Conservation (phyloP, 2,888 invertebrate species). For the Eilema sororculum region DNA sequence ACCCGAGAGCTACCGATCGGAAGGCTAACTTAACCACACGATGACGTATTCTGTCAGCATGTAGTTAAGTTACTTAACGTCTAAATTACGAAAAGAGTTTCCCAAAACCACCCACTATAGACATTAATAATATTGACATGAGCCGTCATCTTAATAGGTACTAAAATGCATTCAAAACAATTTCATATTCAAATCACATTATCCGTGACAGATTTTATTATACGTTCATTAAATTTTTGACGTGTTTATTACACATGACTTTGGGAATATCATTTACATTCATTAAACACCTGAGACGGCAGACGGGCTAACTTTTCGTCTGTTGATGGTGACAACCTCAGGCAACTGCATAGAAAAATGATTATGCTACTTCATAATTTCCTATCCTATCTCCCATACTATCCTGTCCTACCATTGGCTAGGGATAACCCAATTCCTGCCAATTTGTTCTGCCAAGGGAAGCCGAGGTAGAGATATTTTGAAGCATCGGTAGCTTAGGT, state of each 20-base stretch:
- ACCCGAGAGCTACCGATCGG: no score
- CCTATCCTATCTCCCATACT: no score
- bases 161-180: slow-evolving; percentile 11
- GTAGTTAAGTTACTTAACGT: no score
- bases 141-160: background rate
- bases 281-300: background rate
- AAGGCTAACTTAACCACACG: no score
- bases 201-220: background rate
- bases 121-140: background rate
- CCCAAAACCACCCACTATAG: background rate
- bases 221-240: slow-evolving; percentile 2
- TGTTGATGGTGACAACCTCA: background rate
- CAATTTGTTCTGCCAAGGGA: no score
- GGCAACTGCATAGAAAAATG: background rate
- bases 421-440: no score
- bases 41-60: no score
- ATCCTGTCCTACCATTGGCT: no score
- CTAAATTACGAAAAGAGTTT: background rate
- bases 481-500: no score
- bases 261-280: background rate
- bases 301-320: background rate
- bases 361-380: no score
- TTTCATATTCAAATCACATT: slow-evolving; percentile 7
- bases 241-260: background rate
- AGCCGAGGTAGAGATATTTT: no score